These are phyloP conservation scores for Mus spicilegus DNA, from an alignment of 2,113 vertebrate species.

Conservation along the genomic window DNA sequence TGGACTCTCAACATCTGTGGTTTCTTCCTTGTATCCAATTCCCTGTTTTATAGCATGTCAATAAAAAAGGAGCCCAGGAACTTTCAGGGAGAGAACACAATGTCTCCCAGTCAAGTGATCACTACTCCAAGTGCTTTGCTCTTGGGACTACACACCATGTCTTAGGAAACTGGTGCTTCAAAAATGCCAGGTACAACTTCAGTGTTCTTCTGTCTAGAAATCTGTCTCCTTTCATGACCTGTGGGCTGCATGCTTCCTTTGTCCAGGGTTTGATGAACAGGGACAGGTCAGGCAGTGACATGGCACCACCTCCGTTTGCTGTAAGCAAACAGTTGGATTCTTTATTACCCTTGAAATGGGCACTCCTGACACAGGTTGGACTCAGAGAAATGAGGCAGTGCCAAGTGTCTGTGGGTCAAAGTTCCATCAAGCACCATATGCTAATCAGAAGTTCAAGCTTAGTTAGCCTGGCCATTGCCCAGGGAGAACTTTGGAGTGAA, in stretches of 20 bases:
- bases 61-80: conserved; percentile 46
- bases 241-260: background rate
- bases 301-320: conserved; percentile 76
- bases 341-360: conserved; percentile 84
- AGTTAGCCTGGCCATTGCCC: conserved; percentile 58
- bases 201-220: conserved; percentile 66
- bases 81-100: conserved; percentile 31
- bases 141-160: conserved; percentile 43
- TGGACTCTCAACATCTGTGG: background rate
- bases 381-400: conserved; percentile 51
- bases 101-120: conserved; percentile 22
- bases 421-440: conserved; percentile 49
- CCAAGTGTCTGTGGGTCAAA: conserved; percentile 76
- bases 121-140: background rate
- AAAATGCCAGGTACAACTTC: conserved; percentile 60
- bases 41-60: background rate
- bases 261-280: conserved; percentile 69
- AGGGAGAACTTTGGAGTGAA: conserved; percentile 65
- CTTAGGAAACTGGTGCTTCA: conserved; percentile 47
- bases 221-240: conserved; percentile 9
- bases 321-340: conserved; percentile 84
- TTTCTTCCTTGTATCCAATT: background rate
- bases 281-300: conserved; percentile 40
- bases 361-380: conserved; percentile 80
- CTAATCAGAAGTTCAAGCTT: conserved; percentile 82